phyloP scores from a whole-genome alignment of 92 coral and sea anemone species.

The Parazoanthus darwini region DNA sequence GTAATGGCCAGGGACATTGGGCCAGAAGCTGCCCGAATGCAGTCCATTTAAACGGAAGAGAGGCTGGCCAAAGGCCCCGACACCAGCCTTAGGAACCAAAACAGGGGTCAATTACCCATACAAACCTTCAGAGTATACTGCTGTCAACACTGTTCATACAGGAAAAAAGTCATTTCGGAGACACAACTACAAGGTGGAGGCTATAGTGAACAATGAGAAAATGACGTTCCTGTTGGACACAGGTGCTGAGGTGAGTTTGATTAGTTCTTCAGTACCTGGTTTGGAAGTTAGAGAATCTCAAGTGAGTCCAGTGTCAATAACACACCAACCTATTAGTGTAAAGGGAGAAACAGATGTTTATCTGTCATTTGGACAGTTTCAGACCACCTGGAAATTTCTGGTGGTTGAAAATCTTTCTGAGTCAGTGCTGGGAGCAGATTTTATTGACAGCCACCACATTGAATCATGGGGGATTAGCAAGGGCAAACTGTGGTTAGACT shows the following conservation, averaged over 20 bases:
- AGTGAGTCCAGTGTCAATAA: no score
- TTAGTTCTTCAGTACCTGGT: slow-evolving; percentile 31
- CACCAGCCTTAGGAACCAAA: slow-evolving; percentile 35
- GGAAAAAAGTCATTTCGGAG: not conserved
- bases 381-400: slow-evolving; percentile 46
- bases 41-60: not conserved
- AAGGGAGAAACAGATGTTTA: slow-evolving; percentile 49
- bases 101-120: not conserved
- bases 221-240: slow-evolving; percentile 15
- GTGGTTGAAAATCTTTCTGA: no score
- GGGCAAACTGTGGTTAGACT: no score
- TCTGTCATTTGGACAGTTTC: slow-evolving; percentile 21
- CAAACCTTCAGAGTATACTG: not conserved
- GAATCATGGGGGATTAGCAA: no score
- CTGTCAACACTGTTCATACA: not conserved
- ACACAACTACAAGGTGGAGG: no score
- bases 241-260: slow-evolving; percentile 48
- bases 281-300: not conserved
- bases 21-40: slow-evolving; percentile 20
- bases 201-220: not conserved
- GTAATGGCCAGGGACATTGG: slow-evolving; percentile 53
- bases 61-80: slow-evolving; percentile 60
- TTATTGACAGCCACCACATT: no score
- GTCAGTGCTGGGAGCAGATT: no score
- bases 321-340: not conserved